A percentile compares a stretch with the other conserved stretches of the same genome.
phyloP scores from a whole-genome alignment of 2,888 invertebrate species.

The Noctua janthina region DNA sequence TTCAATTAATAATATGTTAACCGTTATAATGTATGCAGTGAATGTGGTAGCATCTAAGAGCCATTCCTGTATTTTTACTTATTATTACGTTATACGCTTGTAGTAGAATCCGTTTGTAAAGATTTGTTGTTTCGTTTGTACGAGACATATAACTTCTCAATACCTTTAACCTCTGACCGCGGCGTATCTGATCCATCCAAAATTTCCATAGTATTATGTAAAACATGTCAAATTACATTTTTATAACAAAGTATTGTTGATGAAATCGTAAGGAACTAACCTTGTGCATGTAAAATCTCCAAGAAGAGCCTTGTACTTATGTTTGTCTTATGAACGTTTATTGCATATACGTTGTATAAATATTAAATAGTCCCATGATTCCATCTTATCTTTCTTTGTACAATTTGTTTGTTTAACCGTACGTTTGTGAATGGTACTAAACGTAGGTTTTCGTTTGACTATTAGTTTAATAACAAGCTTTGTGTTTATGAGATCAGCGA shows the following conservation, averaged over 20 bases:
- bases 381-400: slow-evolving; percentile 55
- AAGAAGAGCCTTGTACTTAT: slow-evolving; percentile 51
- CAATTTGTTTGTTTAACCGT: slow-evolving; percentile 46
- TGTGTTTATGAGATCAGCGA: slow-evolving; percentile 81
- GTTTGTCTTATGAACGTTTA: slow-evolving; percentile 51
- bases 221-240: slow-evolving; percentile 39
- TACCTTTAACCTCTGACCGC: slow-evolving; percentile 48
- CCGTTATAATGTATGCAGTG: slow-evolving; percentile 29
- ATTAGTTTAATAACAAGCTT: slow-evolving; percentile 60
- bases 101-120: slow-evolving; percentile 18
- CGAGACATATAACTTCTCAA: background rate
- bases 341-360: slow-evolving; percentile 46
- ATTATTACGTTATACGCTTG: slow-evolving; percentile 18
- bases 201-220: slow-evolving; percentile 53
- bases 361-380: slow-evolving; percentile 45
- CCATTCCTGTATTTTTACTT: slow-evolving; percentile 7
- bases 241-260: slow-evolving; percentile 24
- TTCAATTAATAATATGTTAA: slow-evolving; percentile 29
- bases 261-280: slow-evolving; percentile 51
- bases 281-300: slow-evolving; percentile 57
- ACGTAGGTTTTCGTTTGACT: slow-evolving; percentile 48
- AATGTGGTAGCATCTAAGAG: slow-evolving; percentile 13
- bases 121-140: slow-evolving; percentile 36
- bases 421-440: slow-evolving; percentile 49
- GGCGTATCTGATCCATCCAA: slow-evolving; percentile 46